Base-by-base conservation (phyloP, 2,113 vertebrate genomes). In the Theristicus caerulescens region DNA sequence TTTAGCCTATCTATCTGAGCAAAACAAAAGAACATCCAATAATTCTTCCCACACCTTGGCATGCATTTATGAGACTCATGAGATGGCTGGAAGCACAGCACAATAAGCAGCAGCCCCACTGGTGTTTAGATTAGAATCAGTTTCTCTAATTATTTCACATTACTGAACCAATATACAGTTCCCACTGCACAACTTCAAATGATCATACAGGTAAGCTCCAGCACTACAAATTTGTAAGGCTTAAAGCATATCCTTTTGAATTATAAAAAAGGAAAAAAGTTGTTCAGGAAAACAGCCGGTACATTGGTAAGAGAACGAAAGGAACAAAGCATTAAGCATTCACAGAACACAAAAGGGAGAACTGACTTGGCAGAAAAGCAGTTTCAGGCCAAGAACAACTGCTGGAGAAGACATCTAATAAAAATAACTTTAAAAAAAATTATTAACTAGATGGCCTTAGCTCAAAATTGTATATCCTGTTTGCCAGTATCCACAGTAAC, bases 21-120 rank as follows among this genome's bases (percentile, higher is more conserved):
- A 98, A 98, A 98, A 98, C 84, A 97, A 81, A 98, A 96, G 88
- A 97, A 91, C 72, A 97, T 96, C 79, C 94, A 97, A 93, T 72
- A 93, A 93, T 65, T 93, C 81, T 96, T 86, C 62, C 82, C 55
- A 46, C 36, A 74, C 44, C 27, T 88, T 79, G 79, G 80, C 54
- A 58, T 85, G 67, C 64, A 90, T 70, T 82, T 76, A 47, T 67
- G 65, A 93, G 79, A 84, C 42, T 44, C 34, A 8, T 2, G 31
- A 85, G 82, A 84, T 42, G 42, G 82, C 88, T 78, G 79, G 38
- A 61, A 94, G 78, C 72, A 73, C 52, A 89, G 91, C 55, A 74
- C 72, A 90, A 74, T 81, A 85, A 94, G 61, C 76, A 95, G 54
- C 78, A 97, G 47, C 57, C 69, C 73, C 6, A 16, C 27, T 21